These are phyloP conservation scores for Troides aeacus DNA, from an alignment of 2,888 invertebrate species.

Conservation along the genomic window DNA sequence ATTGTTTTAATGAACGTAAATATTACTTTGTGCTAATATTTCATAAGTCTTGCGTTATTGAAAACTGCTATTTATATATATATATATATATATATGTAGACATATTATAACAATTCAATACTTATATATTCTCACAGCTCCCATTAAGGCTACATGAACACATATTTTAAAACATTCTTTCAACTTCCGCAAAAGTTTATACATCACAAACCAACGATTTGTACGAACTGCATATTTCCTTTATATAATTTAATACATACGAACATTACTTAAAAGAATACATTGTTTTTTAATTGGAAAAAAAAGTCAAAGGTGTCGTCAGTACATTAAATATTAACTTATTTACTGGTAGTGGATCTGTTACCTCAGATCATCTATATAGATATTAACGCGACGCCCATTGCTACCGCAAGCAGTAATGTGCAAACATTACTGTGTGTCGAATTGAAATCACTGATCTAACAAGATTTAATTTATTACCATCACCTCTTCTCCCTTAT, in stretches of 20 bases:
- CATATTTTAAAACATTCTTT: slow-evolving; percentile 40
- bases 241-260: background rate
- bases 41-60: background rate
- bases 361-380: too few relatives aligned
- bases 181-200: slow-evolving; percentile 34
- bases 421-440: too few relatives aligned
- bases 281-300: too few relatives aligned
- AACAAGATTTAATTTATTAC: too few relatives aligned
- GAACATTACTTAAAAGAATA: too few relatives aligned
- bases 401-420: too few relatives aligned
- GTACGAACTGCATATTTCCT: slow-evolving; percentile 3
- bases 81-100: slow-evolving; percentile 32
- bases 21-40: background rate
- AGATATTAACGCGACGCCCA: too few relatives aligned
- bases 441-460: too few relatives aligned
- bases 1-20: background rate
- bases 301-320: too few relatives aligned
- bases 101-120: slow-evolving; percentile 32
- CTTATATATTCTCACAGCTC: slow-evolving; percentile 73
- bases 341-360: too few relatives aligned
- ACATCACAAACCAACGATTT: slow-evolving; percentile 9
- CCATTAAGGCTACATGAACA: slow-evolving; percentile 74
- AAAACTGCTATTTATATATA: slow-evolving; percentile 11
- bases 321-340: too few relatives aligned
- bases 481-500: too few relatives aligned